Base-by-base conservation (phyloP, 2,113 vertebrate genomes). In the Stigmatopora nigra region DNA sequence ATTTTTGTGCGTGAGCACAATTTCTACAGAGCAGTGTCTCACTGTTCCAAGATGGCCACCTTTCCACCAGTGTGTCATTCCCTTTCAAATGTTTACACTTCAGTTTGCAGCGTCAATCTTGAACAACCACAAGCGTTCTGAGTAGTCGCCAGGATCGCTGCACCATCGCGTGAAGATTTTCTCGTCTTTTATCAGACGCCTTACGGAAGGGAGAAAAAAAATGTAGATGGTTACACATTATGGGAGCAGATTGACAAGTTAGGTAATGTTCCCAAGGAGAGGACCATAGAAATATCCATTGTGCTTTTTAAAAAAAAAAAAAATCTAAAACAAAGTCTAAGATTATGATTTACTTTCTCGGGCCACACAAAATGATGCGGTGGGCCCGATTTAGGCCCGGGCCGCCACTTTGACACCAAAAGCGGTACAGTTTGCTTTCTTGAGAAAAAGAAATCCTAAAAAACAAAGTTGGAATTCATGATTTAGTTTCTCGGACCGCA, bases 201-300 rank as follows among this genome's bases (percentile, higher is more conserved):
- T 84, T 69, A 45, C 79, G 70, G 48, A 80, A 76, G 38, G 78
- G 63, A 77, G 51, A 72, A 63, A n/a, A 45, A 14, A 25, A 14
- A 6, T n/a, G 17, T 13, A 63, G 45, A 48, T 9, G 10, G 15
- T 8, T 17, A 5, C 22, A 45, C 22, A 63, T 35, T 10, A 41
- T 44, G 58, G 5, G 19, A 14, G 16, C 8, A 17, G 58, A 41
- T 8, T 4, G 10, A 36, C 16, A 44, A 19, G 35, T 41, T 41
- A 3, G 9, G 38, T 9, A 9, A 60, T 16, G n/a, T 17, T 10
- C 17, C 9, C 13, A 5, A 4, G 7, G 17, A 59, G 35, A 38
- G 38, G 16, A 3, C 38, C 9, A 41, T 7, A 41, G 9, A n/a
- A n/a, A n/a, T n/a, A n/a, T n/a, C n/a, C n/a, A n/a, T n/a, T n/a